These are phyloP conservation scores for Acronicta alni DNA, from an alignment of 2,888 invertebrate genomes.

Conservation along the genomic window DNA sequence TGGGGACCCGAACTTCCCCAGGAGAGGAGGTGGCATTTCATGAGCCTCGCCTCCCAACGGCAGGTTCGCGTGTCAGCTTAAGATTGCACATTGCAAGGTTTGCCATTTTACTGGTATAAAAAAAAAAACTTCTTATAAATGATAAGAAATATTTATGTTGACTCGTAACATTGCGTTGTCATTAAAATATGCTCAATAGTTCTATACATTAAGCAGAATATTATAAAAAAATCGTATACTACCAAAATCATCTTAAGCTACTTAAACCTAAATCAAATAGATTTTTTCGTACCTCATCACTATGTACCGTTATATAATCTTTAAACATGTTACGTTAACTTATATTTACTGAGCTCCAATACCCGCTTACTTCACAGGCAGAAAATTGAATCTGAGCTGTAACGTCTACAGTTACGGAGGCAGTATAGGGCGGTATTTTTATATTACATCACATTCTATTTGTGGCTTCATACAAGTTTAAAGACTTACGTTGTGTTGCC, in stretches of 20 bases:
- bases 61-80: too few species aligned
- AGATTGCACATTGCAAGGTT: too few species aligned
- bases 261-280: not conserved
- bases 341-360: constrained; percentile 16
- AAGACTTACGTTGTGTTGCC: constrained; percentile 17
- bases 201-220: too few species aligned
- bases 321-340: constrained; percentile 21
- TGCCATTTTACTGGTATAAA: too few species aligned
- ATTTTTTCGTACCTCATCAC: constrained; percentile 5
- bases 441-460: constrained; percentile 8
- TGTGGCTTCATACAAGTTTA: constrained; percentile 8
- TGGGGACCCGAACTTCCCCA: too few species aligned
- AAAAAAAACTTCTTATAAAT: too few species aligned
- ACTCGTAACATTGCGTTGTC: too few species aligned
- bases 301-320: constrained; percentile 12
- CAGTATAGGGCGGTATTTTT: not conserved
- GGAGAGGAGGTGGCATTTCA: too few species aligned
- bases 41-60: too few species aligned
- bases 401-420: constrained; percentile 2
- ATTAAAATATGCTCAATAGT: too few species aligned
- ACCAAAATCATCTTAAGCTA: not conserved
- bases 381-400: constrained; percentile 20
- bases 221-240: too few species aligned
- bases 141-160: too few species aligned
- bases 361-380: constrained; percentile 15